Base-by-base conservation (phyloP, 1,140 invertebrate species). In the Drosophila sp. region DNA sequence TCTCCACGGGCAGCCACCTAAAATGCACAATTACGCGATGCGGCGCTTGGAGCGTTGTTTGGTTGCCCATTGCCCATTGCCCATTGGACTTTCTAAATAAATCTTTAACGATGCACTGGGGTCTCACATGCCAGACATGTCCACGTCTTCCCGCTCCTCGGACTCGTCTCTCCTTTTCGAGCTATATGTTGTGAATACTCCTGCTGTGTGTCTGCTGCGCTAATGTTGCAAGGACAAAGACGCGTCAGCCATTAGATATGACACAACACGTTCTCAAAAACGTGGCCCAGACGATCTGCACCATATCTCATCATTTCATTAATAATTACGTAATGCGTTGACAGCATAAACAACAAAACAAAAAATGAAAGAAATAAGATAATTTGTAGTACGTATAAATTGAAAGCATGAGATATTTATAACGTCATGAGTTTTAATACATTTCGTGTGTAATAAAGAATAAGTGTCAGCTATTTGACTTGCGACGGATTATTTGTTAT, bases 261-360 rank as follows among this genome's bases (percentile, higher is more conserved):
- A 75, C 78, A 64, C 75, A 87, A 82, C 82, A 87, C 78, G 74
- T 78, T 74, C 64, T 57, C 40, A 51, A 38, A 62, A 41, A 45
- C 16, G 14, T 46, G 11, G 51, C 14, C 41, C 38, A 53, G 9
- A 36, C 50, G 50, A 14, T 46, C 50, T 40, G 50, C 34, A 61
- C 51, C 43, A 87, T 87, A 87, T 87, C 81, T 87, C 82, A 87
- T 87, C 78, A 87, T 87, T 87, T 89, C 71, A 84, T 89, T 79
- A 77, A 87, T 87, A 87, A 87, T 87, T 87, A 87, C 78, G 75
- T 89, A 87, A 89, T 87, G 83, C 72, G 82, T 76, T 87, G 82
- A 76, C 80, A 87, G 78, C 56, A 69, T 27, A 25, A 62, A 21
- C 41, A 58, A 27, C 43, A 46, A 53, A 27, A 25, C 38, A 63